Evolutionary conservation across 2,113 vertebrate genomes (phyloP), one percentile per base, ranked within the genome.

Genomic region (Spizaetus ornatus): DNA sequence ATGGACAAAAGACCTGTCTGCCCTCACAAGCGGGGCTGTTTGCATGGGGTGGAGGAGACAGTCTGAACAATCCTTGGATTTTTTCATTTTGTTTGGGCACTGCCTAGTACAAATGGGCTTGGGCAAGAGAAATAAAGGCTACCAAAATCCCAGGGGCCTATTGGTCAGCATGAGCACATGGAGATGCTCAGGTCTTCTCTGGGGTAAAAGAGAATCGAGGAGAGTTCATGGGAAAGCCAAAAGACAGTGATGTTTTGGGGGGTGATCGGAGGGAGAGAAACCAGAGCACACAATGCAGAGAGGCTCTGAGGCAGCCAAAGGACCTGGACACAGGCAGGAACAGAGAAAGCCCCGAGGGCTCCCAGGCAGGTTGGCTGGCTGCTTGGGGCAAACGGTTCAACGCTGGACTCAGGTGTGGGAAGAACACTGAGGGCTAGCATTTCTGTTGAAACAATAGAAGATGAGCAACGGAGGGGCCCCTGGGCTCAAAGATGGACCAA

Each of bases 341-440:
- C 23, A 70, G 20, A 53, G 48, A 70, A 74, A 74, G 20, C 9
- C n/a, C 16, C 0, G 0, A 59, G 61, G 69, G 22, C n/a, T 69
- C 11, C 31, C 19, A 34, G 10, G 21, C 63, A 71, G 56, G 42
- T 70, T 4, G 0, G 3, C 23, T 53, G 42, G 11, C 45, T 71
- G 13, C 40, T 1, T 36, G 36, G 19, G 18, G 15, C 15, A 92
- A 59, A 43, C 9, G 29, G 36, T 18, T 86, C 76, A 40, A 13
- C 3, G 4, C 59, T 78, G 69, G 65, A 73, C 40, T 47, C 21
- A 6, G 32, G 11, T 2, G 2, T 58, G 50, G 34, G 61, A 17
- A 69, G 34, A 71, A 56, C 0, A 0, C n/a, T 26, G 34, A 55
- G 34, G 13, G 19, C 15, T 67, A 62, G 20, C 22, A 15, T 45